Percentiles rank a stretch among this genome's conserved stretches.
Conservation (phyloP, 1,140 invertebrate genomes). For the Drosophila lini region DNA sequence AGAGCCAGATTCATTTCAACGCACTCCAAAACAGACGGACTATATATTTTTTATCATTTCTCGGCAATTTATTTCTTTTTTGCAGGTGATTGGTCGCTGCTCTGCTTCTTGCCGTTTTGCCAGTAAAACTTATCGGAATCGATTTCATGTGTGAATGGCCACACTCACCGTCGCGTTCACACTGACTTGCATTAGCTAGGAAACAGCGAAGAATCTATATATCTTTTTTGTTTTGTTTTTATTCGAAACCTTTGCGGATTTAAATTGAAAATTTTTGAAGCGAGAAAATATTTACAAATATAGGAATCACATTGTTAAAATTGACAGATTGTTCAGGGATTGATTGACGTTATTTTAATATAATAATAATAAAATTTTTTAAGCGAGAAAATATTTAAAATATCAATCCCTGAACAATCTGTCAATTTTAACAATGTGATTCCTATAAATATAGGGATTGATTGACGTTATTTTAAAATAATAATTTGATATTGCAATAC, state of each 20-base stretch:
- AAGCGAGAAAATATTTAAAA: too few species aligned
- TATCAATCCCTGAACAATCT: too few species aligned
- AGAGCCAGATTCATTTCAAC: slow-evolving; percentile 47
- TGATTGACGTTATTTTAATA: not conserved
- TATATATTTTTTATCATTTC: slow-evolving; percentile 64
- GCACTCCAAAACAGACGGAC: slow-evolving; percentile 30
- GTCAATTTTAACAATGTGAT: too few species aligned
- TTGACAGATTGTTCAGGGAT: slow-evolving; percentile 2
- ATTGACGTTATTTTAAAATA: too few species aligned
- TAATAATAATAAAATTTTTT: too few species aligned
- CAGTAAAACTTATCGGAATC: slow-evolving; percentile 19
- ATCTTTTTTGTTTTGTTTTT: not conserved
- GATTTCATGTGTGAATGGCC: slow-evolving; percentile 6
- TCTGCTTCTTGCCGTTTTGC: slow-evolving; percentile 32
- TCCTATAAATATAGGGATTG: too few species aligned
- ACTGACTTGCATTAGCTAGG: not conserved
- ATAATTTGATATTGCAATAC: too few species aligned
- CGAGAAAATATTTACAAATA: slow-evolving; percentile 2
- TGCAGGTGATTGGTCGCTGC: slow-evolving; percentile 37
- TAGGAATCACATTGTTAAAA: slow-evolving; percentile 5
- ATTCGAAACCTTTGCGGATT: too few species aligned
- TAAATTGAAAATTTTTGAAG: not conserved
- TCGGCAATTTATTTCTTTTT: slow-evolving; percentile 45
- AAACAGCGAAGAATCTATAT: not conserved
- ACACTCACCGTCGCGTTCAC: slow-evolving; percentile 7